These are phyloP conservation scores for Florisuga fusca DNA, from an alignment of 2,797 vertebrate species.

Conservation along the genomic window DNA sequence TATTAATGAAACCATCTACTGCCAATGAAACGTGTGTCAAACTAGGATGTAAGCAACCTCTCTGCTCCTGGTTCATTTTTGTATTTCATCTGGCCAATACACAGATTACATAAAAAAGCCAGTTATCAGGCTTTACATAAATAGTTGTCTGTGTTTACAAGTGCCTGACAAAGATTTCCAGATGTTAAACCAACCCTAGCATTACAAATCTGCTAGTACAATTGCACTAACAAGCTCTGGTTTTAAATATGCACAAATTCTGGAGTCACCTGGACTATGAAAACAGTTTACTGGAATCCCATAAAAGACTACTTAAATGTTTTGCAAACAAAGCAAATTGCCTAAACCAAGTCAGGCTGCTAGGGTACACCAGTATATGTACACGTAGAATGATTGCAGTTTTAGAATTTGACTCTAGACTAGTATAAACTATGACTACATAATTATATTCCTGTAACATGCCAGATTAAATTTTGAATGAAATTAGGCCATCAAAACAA, in stretches of 20 bases:
- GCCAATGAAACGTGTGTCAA: neutral
- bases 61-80: neutral
- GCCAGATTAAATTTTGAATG: neutral
- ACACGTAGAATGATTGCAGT: fast-evolving
- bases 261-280: neutral
- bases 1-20: neutral
- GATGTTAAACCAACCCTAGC: neutral
- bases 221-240: neutral
- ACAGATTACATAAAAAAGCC: neutral
- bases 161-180: conserved; percentile 24
- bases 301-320: neutral
- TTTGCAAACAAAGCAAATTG: neutral
- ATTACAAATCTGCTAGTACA: neutral
- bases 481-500: neutral
- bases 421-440: neutral
- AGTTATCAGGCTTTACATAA: conserved; percentile 24
- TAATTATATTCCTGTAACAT: neutral
- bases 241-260: conserved; percentile 9
- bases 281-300: neutral
- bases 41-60: neutral
- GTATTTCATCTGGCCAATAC: neutral
- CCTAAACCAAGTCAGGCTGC: neutral
- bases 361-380: neutral
- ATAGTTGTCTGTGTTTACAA: conserved; percentile 40
- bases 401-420: neutral